These are phyloP conservation scores for Aphidius ervi DNA, from an alignment of 1,140 invertebrate genomes.

Conservation along the genomic window DNA sequence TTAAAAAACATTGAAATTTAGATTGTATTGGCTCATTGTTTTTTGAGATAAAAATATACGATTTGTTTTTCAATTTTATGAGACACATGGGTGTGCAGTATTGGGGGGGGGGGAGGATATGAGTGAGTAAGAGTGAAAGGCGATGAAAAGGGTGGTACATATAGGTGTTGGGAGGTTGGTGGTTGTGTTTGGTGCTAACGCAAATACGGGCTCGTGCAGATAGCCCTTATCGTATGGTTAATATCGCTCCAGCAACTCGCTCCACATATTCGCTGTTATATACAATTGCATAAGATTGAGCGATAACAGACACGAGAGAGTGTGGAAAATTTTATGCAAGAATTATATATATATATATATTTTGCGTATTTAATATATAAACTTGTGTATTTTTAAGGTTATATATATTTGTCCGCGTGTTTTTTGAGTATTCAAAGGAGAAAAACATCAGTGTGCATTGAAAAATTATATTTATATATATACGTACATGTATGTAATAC, in stretches of 20 bases:
- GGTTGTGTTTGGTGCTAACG: constrained; percentile 17
- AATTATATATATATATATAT: too few species aligned
- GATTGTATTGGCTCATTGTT: too few species aligned
- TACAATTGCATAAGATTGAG: constrained; percentile 36
- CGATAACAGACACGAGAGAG: constrained; percentile 31
- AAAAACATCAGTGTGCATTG: not conserved
- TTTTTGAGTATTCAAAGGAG: not conserved
- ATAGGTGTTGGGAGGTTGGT: not conserved
- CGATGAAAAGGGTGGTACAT: not conserved
- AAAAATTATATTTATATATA: not conserved
- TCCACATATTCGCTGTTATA: constrained; percentile 28
- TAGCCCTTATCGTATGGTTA: constrained; percentile 28
- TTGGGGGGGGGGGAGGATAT: not conserved
- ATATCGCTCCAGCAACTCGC: constrained; percentile 24
- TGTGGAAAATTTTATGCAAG: constrained; percentile 27
- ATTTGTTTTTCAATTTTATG: too few species aligned
- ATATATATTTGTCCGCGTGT: not conserved
- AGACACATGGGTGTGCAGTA: not conserved
- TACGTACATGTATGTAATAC: too few species aligned
- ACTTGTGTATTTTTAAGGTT: constrained; percentile 13
- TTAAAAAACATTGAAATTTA: too few species aligned
- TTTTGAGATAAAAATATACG: too few species aligned
- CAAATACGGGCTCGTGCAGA: constrained; percentile 30
- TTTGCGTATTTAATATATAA: too few species aligned
- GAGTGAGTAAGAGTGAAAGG: not conserved